phyloP scores from a whole-genome alignment of 1,140 invertebrate genomes.

The Drosophila subpulchrella region DNA sequence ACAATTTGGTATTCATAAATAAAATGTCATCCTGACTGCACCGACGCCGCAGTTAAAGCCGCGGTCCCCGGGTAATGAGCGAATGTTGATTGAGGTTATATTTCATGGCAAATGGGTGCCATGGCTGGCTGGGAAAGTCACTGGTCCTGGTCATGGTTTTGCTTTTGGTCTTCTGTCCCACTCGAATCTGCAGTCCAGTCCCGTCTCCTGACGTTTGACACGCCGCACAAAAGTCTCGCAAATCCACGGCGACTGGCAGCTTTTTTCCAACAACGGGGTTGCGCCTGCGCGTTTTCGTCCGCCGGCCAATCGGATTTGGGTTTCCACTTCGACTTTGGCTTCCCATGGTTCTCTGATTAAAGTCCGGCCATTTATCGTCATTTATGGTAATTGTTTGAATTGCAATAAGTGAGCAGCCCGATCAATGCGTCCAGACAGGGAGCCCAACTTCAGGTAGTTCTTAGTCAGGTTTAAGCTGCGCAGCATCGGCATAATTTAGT shows the following conservation, averaged over 20 bases:
- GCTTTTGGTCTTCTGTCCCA: conserved; percentile 10
- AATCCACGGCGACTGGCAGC: conserved; percentile 44
- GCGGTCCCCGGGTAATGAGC: conserved; percentile 63
- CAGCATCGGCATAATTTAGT: background rate
- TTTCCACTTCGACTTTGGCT: conserved; percentile 5
- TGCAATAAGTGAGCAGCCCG: conserved; percentile 38
- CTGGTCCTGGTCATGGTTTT: background rate
- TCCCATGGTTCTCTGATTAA: conserved; percentile 60
- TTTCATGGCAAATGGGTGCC: conserved; percentile 80
- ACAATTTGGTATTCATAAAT: conserved; percentile 84
- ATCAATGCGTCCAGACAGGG: conserved; percentile 29
- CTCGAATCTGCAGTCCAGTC: conserved; percentile 46
- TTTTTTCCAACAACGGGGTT: conserved; percentile 17
- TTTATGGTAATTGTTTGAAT: conserved; percentile 74
- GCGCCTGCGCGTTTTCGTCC: conserved; percentile 42
- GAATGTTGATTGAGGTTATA: conserved; percentile 83
- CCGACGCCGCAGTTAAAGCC: conserved; percentile 42
- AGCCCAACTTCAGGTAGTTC: conserved; percentile 18
- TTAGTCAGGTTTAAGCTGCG: background rate
- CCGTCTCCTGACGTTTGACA: conserved; percentile 69
- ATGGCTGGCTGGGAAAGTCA: conserved; percentile 56
- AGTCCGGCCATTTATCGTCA: conserved; percentile 67
- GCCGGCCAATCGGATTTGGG: conserved; percentile 24
- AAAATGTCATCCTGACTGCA: conserved; percentile 78
- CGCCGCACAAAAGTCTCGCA: conserved; percentile 48